These are phyloP conservation scores for Drosophila testacea DNA, from an alignment of 2,888 invertebrate genomes.

Conservation along the genomic window DNA sequence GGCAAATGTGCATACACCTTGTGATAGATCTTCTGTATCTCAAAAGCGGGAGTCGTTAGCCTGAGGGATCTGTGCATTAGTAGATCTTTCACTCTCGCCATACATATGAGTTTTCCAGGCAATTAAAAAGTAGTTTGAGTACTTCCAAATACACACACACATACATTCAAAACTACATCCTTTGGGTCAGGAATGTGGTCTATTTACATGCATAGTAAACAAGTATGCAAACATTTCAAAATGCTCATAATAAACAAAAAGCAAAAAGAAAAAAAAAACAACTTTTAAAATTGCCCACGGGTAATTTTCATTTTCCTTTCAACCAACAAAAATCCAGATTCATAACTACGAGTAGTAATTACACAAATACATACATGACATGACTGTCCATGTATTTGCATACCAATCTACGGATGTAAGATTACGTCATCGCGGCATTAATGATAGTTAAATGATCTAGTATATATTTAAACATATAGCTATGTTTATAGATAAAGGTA, in stretches of 20 bases:
- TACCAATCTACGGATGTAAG: constrained; percentile 32
- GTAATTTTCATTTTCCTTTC: constrained; percentile 34
- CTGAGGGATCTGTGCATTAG: not conserved
- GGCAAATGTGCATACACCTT: not conserved
- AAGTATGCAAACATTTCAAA: constrained; percentile 4
- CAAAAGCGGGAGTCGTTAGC: not conserved
- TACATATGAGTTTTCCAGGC: not conserved
- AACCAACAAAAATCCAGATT: constrained; percentile 18
- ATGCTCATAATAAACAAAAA: constrained; percentile 8
- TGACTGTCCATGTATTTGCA: constrained; percentile 27
- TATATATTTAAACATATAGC: not conserved
- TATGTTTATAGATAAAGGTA: not conserved
- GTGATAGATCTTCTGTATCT: not conserved
- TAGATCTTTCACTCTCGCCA: constrained; percentile 6
- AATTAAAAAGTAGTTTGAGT: constrained; percentile 16
- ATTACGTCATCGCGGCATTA: constrained; percentile 29
- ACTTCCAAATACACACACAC: not conserved
- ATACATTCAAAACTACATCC: constrained; percentile 13
- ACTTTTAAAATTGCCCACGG: constrained; percentile 36
- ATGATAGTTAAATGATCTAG: constrained; percentile 24
- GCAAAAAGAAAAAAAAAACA: constrained; percentile 17
- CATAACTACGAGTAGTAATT: constrained; percentile 28
- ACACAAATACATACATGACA: constrained; percentile 5
- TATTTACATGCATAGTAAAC: constrained; percentile 14
- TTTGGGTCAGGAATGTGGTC: constrained; percentile 25